Evolutionary conservation across 2,888 invertebrate genomes (phyloP), one percentile per base, ranked within the genome.

Genomic region (Panopea generosa): DNA sequence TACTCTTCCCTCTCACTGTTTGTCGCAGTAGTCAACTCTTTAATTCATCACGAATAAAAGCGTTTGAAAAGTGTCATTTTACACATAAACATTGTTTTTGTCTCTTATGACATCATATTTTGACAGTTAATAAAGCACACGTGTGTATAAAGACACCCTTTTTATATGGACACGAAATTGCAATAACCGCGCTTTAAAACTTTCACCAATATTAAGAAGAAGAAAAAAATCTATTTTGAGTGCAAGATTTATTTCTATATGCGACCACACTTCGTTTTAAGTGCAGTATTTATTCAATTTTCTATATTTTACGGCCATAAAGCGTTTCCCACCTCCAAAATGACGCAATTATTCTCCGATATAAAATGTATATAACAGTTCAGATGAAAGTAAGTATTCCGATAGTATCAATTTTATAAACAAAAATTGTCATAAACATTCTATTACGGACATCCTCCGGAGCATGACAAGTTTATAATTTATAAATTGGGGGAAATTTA

Each of bases 391-490:
- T 6, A 6, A 3, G 4, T 16, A 16, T 16, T n/a, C 6, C 6
- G 45, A 45, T 45, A 6, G 16, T 45, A 45, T 18, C 16, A 45
- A 16, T 16, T 45, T 45, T 9, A 45, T 45, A 45, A 45, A 45
- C 45, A 3, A 20, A 45, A 9, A 16, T 9, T 9, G 9, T 45
- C 45, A 45, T 45, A 45, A 45, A 45, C 20, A 45, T 45, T 18
- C 3, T 16, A 45, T 18, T 45, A 45, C 6, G 16, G 20, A 16
- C 27, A 47, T 26, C 22, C 27, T 22, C 18, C 16, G 20, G 50
- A 22, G 47, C 16, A 50, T 61, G 61, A 50, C 61, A 50, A 22
- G 33, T 50, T 33, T 4, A 29, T 61, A 50, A 61, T 61, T 61
- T 50, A 61, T 61, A 3, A 29, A 61, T 49, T 61, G 50, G 16